A percentile compares a stretch with the other conserved stretches of the same genome.
Evolutionary conservation across 2,888 invertebrate species (phyloP).

Genomic region (Yponomeuta evonymella): DNA sequence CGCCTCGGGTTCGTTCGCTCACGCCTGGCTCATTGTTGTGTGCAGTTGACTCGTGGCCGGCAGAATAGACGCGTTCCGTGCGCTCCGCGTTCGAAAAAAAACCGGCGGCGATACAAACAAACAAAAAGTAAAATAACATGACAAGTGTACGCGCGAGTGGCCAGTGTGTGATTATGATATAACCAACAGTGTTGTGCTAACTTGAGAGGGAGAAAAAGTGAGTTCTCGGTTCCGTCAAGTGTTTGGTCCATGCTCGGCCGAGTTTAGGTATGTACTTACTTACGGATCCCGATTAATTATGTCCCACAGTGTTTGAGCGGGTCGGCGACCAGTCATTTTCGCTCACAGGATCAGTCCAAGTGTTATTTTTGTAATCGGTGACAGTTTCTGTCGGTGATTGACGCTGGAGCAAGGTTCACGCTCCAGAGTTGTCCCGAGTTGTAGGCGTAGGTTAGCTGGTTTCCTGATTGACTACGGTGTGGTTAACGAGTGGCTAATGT

Average conservation of each 20-base stretch:
- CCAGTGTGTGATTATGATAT: slow-evolving; percentile 44
- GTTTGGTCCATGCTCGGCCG: slow-evolving; percentile 55
- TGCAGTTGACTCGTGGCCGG: slow-evolving; percentile 62
- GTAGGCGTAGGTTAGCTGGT: slow-evolving; percentile 9
- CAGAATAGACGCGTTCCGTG: not conserved
- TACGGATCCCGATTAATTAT: slow-evolving; percentile 55
- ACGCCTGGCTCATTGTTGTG: slow-evolving; percentile 57
- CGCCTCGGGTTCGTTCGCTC: slow-evolving; percentile 50
- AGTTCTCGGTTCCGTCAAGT: slow-evolving; percentile 24
- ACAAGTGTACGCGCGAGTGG: slow-evolving; percentile 70
- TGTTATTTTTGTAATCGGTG: slow-evolving; percentile 53
- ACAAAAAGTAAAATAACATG: slow-evolving; percentile 71
- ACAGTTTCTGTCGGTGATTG: slow-evolving; percentile 34
- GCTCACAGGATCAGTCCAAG: slow-evolving; percentile 39
- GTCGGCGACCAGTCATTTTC: slow-evolving; percentile 61
- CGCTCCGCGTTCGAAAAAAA: slow-evolving; percentile 47
- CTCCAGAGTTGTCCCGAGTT: slow-evolving; percentile 26
- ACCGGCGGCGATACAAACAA: slow-evolving; percentile 60
- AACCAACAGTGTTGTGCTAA: slow-evolving; percentile 55
- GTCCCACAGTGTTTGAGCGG: slow-evolving; percentile 56
- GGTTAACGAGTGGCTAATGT: not conserved
- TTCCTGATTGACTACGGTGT: slow-evolving; percentile 2
- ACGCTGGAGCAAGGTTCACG: slow-evolving; percentile 15
- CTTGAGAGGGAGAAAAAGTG: slow-evolving; percentile 24
- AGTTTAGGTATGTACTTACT: slow-evolving; percentile 67